A percentile compares a stretch with the other conserved stretches of the same genome.
Conservation (phyloP, 1,140 invertebrate species). For the Diabrotica virgifera region DNA sequence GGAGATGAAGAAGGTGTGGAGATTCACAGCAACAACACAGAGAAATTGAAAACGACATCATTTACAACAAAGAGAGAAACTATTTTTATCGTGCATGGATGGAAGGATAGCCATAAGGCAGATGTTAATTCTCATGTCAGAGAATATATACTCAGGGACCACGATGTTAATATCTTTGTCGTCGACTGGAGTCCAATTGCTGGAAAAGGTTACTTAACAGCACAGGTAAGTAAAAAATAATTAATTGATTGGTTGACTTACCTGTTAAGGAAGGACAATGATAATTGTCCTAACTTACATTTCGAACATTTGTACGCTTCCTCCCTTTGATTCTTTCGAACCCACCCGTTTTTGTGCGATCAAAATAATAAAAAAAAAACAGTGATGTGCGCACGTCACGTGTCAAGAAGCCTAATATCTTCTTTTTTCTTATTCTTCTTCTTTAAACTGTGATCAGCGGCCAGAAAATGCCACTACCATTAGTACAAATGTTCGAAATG, state of each 20-base stretch:
- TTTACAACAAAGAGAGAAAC: constrained; percentile 27
- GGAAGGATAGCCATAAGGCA: constrained; percentile 38
- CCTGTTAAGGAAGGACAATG: constrained; percentile 51
- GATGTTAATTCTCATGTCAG: constrained; percentile 43
- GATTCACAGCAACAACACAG: constrained; percentile 23
- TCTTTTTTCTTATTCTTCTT: too few relatives aligned
- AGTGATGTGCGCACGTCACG: too few relatives aligned
- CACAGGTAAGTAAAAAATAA: constrained; percentile 39
- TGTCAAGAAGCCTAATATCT: too few relatives aligned
- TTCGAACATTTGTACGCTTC: too few relatives aligned
- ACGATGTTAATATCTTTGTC: constrained; percentile 56
- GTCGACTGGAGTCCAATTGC: constrained; percentile 55
- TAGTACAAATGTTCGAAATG: too few relatives aligned
- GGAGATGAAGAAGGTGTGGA: background rate
- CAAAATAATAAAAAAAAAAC: too few relatives aligned
- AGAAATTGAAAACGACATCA: constrained; percentile 12
- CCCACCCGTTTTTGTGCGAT: too few relatives aligned
- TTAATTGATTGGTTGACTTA: too few relatives aligned
- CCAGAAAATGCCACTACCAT: too few relatives aligned
- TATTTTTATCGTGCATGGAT: constrained; percentile 48
- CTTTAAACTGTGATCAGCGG: too few relatives aligned
- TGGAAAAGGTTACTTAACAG: constrained; percentile 47
- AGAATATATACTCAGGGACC: constrained; percentile 43
- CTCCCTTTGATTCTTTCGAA: too few relatives aligned
- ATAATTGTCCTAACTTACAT: too few relatives aligned